These are phyloP conservation scores for Parelbella ahira DNA, from an alignment of 2,888 invertebrate species.

Conservation along the genomic window DNA sequence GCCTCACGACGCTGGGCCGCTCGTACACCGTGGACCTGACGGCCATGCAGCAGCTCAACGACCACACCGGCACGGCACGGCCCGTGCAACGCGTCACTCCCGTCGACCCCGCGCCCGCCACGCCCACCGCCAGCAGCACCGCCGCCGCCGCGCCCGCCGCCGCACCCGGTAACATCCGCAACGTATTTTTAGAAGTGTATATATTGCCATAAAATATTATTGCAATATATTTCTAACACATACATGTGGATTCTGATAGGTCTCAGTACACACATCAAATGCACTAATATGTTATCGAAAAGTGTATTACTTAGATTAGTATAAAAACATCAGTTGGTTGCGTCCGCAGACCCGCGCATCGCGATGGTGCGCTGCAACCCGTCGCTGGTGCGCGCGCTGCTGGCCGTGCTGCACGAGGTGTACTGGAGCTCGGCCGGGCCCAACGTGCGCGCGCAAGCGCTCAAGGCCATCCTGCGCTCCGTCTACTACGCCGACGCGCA, in stretches of 20 bases:
- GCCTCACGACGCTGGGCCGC: slow-evolving; percentile 93
- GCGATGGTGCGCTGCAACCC: slow-evolving; percentile 69
- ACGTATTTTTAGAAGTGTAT: no score
- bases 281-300: no score
- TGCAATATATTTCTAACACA: no score
- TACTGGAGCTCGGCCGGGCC: slow-evolving; percentile 99
- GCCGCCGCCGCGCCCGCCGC: slow-evolving; percentile 34
- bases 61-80: slow-evolving; percentile 96
- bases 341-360: slow-evolving; percentile 62
- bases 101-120: slow-evolving; percentile 38
- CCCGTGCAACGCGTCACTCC: slow-evolving; percentile 92
- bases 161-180: no score
- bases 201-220: no score
- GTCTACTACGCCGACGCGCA: slow-evolving; percentile 96
- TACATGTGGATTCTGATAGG: no score
- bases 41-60: slow-evolving; percentile 99
- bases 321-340: no score
- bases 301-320: no score
- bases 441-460: slow-evolving; percentile 97
- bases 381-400: slow-evolving; percentile 87
- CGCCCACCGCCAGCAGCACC: slow-evolving; percentile 27
- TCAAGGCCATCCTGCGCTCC: slow-evolving; percentile 97
- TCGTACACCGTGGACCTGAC: slow-evolving; percentile 98
- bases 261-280: no score
- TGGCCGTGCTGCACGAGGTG: slow-evolving; percentile 97